Evolutionary conservation across 1,140 invertebrate species (phyloP).

Genomic region (Gerris buenoi): DNA sequence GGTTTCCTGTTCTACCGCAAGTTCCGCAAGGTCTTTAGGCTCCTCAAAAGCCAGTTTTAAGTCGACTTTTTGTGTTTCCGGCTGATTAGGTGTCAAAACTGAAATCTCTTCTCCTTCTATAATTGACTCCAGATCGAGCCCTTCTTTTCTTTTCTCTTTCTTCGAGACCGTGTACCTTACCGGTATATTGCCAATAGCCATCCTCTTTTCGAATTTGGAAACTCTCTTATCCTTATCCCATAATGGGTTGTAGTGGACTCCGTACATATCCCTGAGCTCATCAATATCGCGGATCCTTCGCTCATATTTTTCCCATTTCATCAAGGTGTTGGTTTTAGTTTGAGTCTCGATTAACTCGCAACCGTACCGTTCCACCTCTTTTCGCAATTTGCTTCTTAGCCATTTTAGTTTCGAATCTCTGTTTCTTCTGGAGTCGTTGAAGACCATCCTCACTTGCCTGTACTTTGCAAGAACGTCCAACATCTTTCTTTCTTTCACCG

Average conservation of each 20-base stretch:
- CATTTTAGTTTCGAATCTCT: neutral
- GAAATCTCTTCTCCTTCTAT: neutral
- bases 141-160: neutral
- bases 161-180: neutral
- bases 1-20: neutral
- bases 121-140: neutral
- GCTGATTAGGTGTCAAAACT: neutral
- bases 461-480: neutral
- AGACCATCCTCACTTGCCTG: neutral
- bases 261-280: neutral
- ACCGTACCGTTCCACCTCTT: neutral
- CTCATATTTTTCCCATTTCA: conserved; percentile 2
- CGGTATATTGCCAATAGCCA: neutral
- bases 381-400: neutral
- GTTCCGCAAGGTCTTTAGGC: neutral
- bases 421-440: neutral
- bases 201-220: neutral
- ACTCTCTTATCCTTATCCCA: neutral
- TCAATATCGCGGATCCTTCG: neutral
- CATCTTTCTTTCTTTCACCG: neutral
- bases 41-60: too few species aligned
- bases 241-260: neutral
- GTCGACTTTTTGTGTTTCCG: too few species aligned
- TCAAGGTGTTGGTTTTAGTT: neutral
- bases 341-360: neutral